phyloP scores from a whole-genome alignment of 2,888 invertebrate species.

The Plagodis pulveraria region DNA sequence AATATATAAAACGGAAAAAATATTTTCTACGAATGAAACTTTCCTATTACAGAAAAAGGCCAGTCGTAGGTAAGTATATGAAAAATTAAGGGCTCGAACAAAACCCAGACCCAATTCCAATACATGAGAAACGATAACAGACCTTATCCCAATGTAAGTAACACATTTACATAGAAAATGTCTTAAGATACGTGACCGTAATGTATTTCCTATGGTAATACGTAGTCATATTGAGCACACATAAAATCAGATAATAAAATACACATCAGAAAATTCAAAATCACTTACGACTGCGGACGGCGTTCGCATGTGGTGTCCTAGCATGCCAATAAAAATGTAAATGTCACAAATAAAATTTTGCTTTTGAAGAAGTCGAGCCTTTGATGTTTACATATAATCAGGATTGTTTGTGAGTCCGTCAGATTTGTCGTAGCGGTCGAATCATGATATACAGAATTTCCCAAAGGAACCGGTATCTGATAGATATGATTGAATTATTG shows the following conservation, averaged over 20 bases:
- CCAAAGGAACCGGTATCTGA: conserved; percentile 56
- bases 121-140: conserved; percentile 33
- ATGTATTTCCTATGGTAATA: conserved; percentile 75
- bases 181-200: conserved; percentile 62
- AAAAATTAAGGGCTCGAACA: conserved; percentile 15
- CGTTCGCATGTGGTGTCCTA: conserved; percentile 76
- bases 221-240: conserved; percentile 76
- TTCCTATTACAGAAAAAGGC: not conserved
- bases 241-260: conserved; percentile 84
- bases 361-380: conserved; percentile 77
- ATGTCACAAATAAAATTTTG: conserved; percentile 80
- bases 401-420: conserved; percentile 61
- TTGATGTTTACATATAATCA: conserved; percentile 76
- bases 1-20: not conserved
- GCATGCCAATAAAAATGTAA: conserved; percentile 84
- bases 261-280: conserved; percentile 84
- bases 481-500: conserved; percentile 62
- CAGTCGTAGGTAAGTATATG: conserved; percentile 1
- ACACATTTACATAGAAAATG: conserved; percentile 52
- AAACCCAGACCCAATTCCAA: conserved; percentile 17
- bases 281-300: conserved; percentile 82
- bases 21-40: conserved; percentile 2
- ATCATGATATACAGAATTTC: conserved; percentile 66
- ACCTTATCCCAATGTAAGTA: conserved; percentile 34
- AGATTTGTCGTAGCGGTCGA: conserved; percentile 42